Conservation (phyloP, 2,797 vertebrate species). For the Sciurus carolinensis region DNA sequence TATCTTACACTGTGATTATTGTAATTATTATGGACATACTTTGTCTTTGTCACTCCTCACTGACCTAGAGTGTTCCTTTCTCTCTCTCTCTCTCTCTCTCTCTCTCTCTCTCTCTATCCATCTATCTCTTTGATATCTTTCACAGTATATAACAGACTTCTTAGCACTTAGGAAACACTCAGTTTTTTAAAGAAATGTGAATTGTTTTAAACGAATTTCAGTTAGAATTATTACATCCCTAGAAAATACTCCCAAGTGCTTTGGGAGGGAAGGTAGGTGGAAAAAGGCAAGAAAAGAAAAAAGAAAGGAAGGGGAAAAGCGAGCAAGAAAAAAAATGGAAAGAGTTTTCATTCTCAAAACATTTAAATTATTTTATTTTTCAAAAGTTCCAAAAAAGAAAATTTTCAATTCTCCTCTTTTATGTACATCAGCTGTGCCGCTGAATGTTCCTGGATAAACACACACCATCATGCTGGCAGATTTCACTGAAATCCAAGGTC, state of each 20-base stretch:
- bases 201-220: not conserved
- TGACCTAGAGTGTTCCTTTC: not conserved
- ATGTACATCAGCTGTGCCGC: not conserved
- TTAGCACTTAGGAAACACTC: not conserved
- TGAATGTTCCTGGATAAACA: not conserved
- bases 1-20: not conserved
- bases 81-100: not conserved
- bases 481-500: not conserved
- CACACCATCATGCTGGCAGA: not conserved
- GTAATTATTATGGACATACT: not conserved
- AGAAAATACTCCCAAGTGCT: not conserved
- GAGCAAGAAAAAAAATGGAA: not conserved
- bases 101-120: too few species aligned
- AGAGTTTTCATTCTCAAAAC: not conserved
- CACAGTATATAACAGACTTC: not conserved
- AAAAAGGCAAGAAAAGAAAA: not conserved
- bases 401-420: not conserved
- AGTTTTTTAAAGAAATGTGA: not conserved
- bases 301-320: not conserved
- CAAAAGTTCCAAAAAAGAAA: not conserved
- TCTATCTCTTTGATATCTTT: not conserved
- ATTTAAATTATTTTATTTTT: conserved; percentile 13
- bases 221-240: not conserved
- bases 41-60: not conserved
- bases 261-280: not conserved